Conservation (phyloP, 2,888 invertebrate genomes). For the Pammene fasciana region DNA sequence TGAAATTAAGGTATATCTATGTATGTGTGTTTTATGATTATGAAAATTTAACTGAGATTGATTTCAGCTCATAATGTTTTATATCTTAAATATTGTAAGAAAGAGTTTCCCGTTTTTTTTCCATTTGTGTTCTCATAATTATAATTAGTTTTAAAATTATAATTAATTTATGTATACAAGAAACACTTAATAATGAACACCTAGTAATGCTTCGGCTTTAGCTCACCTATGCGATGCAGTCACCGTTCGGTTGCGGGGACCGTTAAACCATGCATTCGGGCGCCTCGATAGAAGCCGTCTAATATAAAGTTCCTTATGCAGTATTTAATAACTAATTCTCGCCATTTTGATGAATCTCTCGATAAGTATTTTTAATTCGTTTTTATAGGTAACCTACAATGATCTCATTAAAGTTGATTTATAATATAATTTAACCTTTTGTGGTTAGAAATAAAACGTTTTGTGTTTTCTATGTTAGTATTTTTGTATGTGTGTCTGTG, state of each 20-base stretch:
- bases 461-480: slow-evolving; percentile 6
- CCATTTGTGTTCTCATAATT: background rate
- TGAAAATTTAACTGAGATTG: background rate
- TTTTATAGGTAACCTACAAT: slow-evolving; percentile 40
- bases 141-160: background rate
- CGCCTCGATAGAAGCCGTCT: slow-evolving; percentile 10
- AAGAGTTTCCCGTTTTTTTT: background rate
- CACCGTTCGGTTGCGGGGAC: slow-evolving; percentile 2
- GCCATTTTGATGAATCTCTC: slow-evolving; percentile 67
- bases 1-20: slow-evolving; percentile 2
- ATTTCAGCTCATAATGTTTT: background rate
- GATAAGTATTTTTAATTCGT: slow-evolving; percentile 51
- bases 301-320: slow-evolving; percentile 66
- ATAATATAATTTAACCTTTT: slow-evolving; percentile 12
- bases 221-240: background rate
- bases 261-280: too few relatives aligned
- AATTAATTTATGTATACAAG: background rate
- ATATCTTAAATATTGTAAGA: background rate
- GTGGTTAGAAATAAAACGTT: background rate
- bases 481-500: slow-evolving; percentile 13
- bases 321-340: slow-evolving; percentile 63
- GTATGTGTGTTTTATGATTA: background rate
- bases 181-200: background rate
- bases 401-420: slow-evolving; percentile 50
- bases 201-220: background rate